These are phyloP conservation scores for Lucilia cuprina DNA, from an alignment of 1,140 invertebrate species.

Conservation along the genomic window DNA sequence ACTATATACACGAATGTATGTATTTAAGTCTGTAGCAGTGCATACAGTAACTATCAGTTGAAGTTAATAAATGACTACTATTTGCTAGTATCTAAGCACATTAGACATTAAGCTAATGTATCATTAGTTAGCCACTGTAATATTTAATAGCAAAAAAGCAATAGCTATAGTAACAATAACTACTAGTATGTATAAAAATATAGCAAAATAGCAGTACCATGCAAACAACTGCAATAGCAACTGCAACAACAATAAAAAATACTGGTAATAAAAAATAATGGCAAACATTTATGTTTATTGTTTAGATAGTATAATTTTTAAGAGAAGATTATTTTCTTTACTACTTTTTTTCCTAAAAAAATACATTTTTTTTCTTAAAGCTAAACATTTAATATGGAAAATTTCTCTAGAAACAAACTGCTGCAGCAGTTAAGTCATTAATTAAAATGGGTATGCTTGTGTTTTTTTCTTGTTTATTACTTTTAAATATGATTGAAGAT, in stretches of 20 bases:
- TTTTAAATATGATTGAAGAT: not conserved
- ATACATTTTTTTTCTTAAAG: not conserved
- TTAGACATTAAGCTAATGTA: constrained; percentile 35
- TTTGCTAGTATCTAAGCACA: constrained; percentile 20
- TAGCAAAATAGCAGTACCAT: too few species aligned
- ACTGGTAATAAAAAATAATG: not conserved
- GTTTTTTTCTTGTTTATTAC: too few species aligned
- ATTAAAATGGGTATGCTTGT: too few species aligned
- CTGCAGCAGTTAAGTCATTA: too few species aligned
- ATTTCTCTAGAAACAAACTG: too few species aligned
- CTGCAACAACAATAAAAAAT: too few species aligned
- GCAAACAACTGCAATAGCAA: not conserved
- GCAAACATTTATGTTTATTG: constrained; percentile 6
- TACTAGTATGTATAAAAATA: not conserved
- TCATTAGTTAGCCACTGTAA: constrained; percentile 24
- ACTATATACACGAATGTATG: not conserved
- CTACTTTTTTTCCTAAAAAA: too few species aligned
- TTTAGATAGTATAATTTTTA: not conserved
- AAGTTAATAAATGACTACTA: constrained; percentile 30
- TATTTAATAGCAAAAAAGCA: too few species aligned
- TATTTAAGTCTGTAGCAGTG: not conserved
- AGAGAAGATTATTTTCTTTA: not conserved
- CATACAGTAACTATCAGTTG: not conserved
- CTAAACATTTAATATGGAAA: not conserved
- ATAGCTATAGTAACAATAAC: not conserved